Conservation (phyloP, 2,113 vertebrate species). For the Ailurus styani region DNA sequence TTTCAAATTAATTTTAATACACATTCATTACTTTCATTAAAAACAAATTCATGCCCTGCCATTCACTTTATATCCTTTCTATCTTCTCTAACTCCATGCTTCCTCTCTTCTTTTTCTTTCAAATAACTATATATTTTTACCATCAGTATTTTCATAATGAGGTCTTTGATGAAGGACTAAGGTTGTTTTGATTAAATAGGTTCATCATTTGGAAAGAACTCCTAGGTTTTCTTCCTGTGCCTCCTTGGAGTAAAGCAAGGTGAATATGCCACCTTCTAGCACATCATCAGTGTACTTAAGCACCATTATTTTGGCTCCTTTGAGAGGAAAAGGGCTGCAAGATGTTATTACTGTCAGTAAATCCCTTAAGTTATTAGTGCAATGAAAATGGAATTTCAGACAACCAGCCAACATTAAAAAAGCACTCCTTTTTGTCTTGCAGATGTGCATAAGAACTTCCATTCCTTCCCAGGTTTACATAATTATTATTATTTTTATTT, state of each 20-base stretch:
- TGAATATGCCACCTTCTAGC: not conserved
- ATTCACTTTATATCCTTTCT: not conserved
- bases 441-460: not conserved
- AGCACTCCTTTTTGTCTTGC: not conserved
- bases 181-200: not conserved
- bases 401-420: not conserved
- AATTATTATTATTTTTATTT: conserved; percentile 21
- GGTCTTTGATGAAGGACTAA: not conserved
- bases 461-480: not conserved
- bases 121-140: conserved; percentile 25
- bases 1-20: not conserved
- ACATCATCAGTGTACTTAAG: not conserved
- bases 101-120: not conserved
- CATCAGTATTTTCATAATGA: not conserved
- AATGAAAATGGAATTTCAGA: conserved; percentile 37
- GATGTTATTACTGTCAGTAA: conserved; percentile 26
- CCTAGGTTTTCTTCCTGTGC: not conserved
- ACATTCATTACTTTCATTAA: not conserved
- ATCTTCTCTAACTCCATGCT: not conserved
- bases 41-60: not conserved
- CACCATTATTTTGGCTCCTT: not conserved
- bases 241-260: not conserved
- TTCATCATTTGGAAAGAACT: not conserved
- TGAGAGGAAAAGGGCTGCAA: not conserved
- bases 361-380: not conserved